Evolutionary conservation across 2,113 vertebrate species (phyloP).

Genomic region (Limnothrissa miodon): DNA sequence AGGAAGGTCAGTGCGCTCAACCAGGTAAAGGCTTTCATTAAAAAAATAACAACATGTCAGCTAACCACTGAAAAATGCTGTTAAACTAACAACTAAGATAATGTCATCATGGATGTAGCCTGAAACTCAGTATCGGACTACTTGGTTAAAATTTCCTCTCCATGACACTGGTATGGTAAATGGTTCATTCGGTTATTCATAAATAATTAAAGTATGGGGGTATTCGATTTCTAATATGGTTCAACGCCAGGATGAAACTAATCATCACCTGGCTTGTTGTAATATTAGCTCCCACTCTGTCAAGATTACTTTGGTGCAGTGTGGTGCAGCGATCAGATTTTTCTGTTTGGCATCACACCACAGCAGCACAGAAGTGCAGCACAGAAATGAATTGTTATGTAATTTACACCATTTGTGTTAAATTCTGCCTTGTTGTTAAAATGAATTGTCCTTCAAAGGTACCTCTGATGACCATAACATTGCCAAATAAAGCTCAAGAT

Average conservation of each 20-base stretch:
- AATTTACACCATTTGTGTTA: too few relatives aligned
- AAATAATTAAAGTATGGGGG: neutral
- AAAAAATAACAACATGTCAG: neutral
- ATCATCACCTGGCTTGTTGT: too few relatives aligned
- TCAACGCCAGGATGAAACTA: too few relatives aligned
- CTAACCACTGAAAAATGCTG: neutral
- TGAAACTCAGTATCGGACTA: neutral
- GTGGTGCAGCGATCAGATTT: neutral
- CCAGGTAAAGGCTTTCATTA: neutral
- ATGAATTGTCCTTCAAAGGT: neutral
- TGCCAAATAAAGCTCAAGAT: slow-evolving; percentile 5
- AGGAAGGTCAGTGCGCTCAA: neutral
- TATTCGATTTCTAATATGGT: neutral
- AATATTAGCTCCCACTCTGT: neutral
- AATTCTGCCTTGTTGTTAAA: neutral
- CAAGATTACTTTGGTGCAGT: neutral
- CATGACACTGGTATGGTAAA: neutral
- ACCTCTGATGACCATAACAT: neutral
- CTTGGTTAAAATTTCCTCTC: neutral
- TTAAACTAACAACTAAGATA: neutral
- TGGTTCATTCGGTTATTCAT: neutral
- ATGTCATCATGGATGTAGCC: neutral
- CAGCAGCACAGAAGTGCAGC: too few relatives aligned
- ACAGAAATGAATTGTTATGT: too few relatives aligned
- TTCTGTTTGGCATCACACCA: neutral